These are phyloP conservation scores for Andricus grossulariae DNA, from an alignment of 1,140 invertebrate species.

Conservation along the genomic window DNA sequence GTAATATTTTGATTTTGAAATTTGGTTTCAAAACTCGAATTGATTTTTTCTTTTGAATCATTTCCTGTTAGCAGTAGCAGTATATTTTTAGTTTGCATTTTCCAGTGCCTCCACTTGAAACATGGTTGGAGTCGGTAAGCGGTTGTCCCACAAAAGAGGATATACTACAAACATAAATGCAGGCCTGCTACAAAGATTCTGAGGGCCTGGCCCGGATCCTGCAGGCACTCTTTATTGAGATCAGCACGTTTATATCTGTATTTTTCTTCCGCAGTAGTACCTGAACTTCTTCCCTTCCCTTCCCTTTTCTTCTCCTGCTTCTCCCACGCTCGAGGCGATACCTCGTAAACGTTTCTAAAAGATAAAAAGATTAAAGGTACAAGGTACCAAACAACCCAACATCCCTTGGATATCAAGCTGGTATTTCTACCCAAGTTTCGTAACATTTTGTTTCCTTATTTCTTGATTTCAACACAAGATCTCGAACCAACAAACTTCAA, in stretches of 20 bases:
- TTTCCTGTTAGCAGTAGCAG: too few relatives aligned
- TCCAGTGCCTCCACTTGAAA: not conserved
- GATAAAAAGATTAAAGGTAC: constrained; percentile 18
- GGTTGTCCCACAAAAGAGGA: not conserved
- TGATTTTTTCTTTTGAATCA: too few relatives aligned
- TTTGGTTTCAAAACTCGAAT: too few relatives aligned
- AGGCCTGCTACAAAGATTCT: not conserved
- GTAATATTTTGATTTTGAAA: too few relatives aligned
- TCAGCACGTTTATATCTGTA: constrained; percentile 45
- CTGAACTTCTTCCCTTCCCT: constrained; percentile 40
- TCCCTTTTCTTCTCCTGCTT: constrained; percentile 14
- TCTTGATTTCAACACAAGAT: constrained; percentile 6
- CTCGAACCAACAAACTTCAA: too few relatives aligned
- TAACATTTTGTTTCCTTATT: constrained; percentile 9
- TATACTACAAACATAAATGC: not conserved
- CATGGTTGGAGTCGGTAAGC: not conserved
- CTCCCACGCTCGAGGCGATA: constrained; percentile 19
- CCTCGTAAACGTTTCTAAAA: constrained; percentile 19
- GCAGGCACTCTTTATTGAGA: constrained; percentile 40
- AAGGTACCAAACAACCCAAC: not conserved
- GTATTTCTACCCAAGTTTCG: not conserved
- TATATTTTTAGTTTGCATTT: too few relatives aligned
- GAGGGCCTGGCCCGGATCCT: constrained; percentile 53
- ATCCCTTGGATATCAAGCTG: not conserved
- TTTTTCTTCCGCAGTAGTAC: constrained; percentile 45